Evolutionary conservation across 2,113 vertebrate genomes (phyloP).

Genomic region (Terrapene triunguis): DNA sequence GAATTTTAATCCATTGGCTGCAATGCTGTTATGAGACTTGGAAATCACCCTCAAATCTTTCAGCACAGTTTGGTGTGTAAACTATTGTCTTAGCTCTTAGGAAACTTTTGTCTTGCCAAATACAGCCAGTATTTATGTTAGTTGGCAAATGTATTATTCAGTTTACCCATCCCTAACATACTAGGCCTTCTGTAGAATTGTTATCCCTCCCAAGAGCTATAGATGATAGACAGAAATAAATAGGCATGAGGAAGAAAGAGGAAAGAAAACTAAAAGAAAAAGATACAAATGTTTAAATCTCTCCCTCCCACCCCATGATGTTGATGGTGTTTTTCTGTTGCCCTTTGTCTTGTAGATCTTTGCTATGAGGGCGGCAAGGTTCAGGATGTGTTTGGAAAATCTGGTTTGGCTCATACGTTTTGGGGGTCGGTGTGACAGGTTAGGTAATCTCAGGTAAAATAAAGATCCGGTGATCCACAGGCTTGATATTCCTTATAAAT

Average conservation of each 20-base stretch:
- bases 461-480: slow-evolving; percentile 19
- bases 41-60: slow-evolving; percentile 48
- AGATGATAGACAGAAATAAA: slow-evolving; percentile 43
- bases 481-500: background rate
- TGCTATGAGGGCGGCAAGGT: background rate
- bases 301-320: background rate
- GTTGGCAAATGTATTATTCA: slow-evolving; percentile 46
- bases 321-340: slow-evolving; percentile 12
- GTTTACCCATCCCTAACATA: slow-evolving; percentile 52
- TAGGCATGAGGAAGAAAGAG: background rate
- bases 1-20: slow-evolving; percentile 50
- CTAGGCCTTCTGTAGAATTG: slow-evolving; percentile 19
- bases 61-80: slow-evolving; percentile 50
- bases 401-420: slow-evolving; percentile 56
- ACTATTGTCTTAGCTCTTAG: slow-evolving; percentile 62
- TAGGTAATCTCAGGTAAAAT: slow-evolving; percentile 49
- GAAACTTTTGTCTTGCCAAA: slow-evolving; percentile 48
- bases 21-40: slow-evolving; percentile 43
- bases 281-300: slow-evolving; percentile 17
- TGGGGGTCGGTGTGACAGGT: slow-evolving; percentile 43
- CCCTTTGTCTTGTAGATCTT: slow-evolving; percentile 51
- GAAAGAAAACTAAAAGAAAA: slow-evolving; percentile 35
- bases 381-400: slow-evolving; percentile 43
- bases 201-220: background rate
- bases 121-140: slow-evolving; percentile 37